phyloP scores from a whole-genome alignment of 2,888 invertebrate species.

The Leptinotarsa haldemani region DNA sequence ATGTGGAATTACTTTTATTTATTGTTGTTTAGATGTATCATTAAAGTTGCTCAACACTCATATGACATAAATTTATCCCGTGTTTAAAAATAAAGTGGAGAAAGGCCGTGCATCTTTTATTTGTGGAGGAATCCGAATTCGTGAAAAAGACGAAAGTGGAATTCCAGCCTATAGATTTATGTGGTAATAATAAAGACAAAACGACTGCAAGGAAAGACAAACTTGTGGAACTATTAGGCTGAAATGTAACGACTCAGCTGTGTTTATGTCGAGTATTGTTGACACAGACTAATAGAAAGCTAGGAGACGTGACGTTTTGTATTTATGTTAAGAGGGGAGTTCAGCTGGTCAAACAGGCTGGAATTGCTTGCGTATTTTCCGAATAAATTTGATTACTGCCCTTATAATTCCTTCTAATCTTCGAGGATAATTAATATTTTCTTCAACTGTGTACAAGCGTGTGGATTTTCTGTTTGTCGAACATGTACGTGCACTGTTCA shows the following conservation, averaged over 20 bases:
- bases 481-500: too few relatives aligned
- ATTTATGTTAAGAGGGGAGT: constrained; percentile 58
- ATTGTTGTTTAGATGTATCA: constrained; percentile 38
- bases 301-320: constrained; percentile 53
- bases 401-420: background rate
- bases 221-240: constrained; percentile 51
- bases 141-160: constrained; percentile 28
- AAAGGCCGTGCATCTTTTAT: constrained; percentile 34
- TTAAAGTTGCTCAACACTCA: constrained; percentile 38
- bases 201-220: constrained; percentile 45
- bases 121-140: constrained; percentile 16
- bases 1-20: constrained; percentile 39
- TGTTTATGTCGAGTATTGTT: constrained; percentile 54
- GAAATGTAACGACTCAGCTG: constrained; percentile 50
- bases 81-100: constrained; percentile 30
- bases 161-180: constrained; percentile 41
- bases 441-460: background rate
- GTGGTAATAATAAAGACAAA: constrained; percentile 46
- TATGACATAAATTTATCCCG: constrained; percentile 35
- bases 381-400: background rate
- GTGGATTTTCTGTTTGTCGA: too few relatives aligned
- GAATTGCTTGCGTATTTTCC: constrained; percentile 38
- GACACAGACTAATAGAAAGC: constrained; percentile 58
- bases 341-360: constrained; percentile 57
- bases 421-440: background rate